Percentiles rank a stretch among this genome's conserved stretches.
phyloP scores from a whole-genome alignment of 64 coral and sea anemone genomes.

The Pocillopora verrucosa region DNA sequence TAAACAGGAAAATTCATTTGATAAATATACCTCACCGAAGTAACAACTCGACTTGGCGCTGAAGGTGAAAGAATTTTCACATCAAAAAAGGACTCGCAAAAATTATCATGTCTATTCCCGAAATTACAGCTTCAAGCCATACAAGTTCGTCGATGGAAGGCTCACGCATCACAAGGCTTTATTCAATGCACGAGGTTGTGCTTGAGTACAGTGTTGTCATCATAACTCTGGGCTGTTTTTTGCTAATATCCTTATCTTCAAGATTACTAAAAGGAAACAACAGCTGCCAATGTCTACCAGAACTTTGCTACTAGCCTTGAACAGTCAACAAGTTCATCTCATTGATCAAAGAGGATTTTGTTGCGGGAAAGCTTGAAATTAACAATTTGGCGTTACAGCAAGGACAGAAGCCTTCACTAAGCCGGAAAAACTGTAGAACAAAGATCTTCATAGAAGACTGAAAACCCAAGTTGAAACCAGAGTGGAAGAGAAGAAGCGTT shows the following conservation, averaged over 20 bases:
- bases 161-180: slow-evolving; percentile 6
- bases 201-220: slow-evolving; percentile 36
- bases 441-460: neutral
- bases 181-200: slow-evolving; percentile 13
- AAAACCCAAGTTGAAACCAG: neutral
- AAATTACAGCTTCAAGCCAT: neutral
- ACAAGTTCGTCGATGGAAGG: neutral
- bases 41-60: neutral
- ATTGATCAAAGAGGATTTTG: neutral
- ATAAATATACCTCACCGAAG: neutral
- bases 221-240: slow-evolving; percentile 9
- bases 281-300: neutral
- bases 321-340: neutral
- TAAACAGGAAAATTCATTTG: neutral
- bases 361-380: neutral
- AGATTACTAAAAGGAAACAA: slow-evolving; percentile 2
- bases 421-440: neutral
- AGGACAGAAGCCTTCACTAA: neutral
- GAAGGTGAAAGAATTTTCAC: neutral
- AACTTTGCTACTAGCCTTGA: neutral
- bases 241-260: slow-evolving; percentile 13
- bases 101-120: neutral
- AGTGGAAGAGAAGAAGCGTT: neutral
- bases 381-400: neutral
- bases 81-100: neutral